phyloP scores from a whole-genome alignment of 2,797 vertebrate genomes.

The Pachyuromys duprasi region DNA sequence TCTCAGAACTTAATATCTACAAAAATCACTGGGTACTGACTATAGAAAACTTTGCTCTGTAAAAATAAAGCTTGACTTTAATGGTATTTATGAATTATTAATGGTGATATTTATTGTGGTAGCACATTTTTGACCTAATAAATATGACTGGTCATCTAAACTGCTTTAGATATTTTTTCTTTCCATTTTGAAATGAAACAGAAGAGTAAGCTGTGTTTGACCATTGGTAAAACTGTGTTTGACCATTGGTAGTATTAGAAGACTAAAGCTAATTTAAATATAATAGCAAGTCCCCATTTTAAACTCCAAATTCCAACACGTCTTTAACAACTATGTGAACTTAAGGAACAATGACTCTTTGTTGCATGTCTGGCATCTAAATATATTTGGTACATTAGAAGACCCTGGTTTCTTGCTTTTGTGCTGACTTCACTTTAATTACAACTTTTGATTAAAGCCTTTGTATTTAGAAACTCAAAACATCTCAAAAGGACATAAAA shows the following conservation, averaged over 20 bases:
- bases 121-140: background rate
- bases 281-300: background rate
- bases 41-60: background rate
- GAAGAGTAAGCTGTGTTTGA: background rate
- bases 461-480: background rate
- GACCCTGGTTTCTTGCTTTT: background rate
- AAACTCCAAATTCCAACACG: background rate
- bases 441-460: background rate
- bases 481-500: background rate
- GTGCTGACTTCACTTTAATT: background rate
- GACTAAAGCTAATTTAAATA: background rate
- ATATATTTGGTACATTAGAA: background rate
- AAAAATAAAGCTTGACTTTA: background rate
- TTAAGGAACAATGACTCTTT: background rate
- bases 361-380: background rate
- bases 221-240: background rate
- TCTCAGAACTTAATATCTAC: background rate
- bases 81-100: background rate
- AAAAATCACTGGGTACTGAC: background rate
- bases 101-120: background rate
- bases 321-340: background rate
- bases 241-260: background rate
- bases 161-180: background rate
- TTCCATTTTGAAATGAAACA: constrained; percentile 2
- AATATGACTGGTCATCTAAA: background rate